phyloP scores from a whole-genome alignment of 2,113 vertebrate genomes.

The Platycercus adscitus region DNA sequence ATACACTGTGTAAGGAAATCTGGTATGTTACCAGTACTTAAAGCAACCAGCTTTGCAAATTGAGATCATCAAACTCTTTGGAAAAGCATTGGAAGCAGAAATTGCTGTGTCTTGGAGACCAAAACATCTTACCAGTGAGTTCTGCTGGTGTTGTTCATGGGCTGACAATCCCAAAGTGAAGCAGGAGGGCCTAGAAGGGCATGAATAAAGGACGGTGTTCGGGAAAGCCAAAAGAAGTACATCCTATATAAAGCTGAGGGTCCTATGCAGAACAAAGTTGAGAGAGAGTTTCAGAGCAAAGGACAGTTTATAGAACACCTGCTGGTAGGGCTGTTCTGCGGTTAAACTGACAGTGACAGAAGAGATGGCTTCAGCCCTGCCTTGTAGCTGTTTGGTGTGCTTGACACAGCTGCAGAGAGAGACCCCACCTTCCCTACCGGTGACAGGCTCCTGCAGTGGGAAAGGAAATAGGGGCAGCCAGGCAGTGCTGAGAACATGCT shows the following conservation, averaged over 20 bases:
- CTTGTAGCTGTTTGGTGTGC: not conserved
- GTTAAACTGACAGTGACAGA: conserved; percentile 10
- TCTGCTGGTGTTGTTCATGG: not conserved
- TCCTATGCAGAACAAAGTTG: not conserved
- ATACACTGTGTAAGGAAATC: not conserved
- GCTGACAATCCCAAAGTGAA: not conserved
- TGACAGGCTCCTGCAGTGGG: not conserved
- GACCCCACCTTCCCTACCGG: accelerated
- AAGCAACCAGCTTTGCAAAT: not conserved
- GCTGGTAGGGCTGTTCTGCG: not conserved
- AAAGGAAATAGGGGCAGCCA: not conserved
- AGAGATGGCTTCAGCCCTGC: not conserved
- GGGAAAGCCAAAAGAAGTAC: not conserved
- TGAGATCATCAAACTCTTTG: not conserved
- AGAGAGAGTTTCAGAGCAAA: not conserved
- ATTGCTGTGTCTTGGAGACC: not conserved
- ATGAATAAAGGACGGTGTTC: not conserved
- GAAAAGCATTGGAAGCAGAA: not conserved
- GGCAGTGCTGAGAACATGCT: not conserved
- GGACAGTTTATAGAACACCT: not conserved
- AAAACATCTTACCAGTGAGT: not conserved
- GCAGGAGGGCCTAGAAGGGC: not conserved
- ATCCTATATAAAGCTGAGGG: not conserved
- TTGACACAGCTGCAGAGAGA: not conserved
- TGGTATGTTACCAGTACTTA: not conserved